phyloP scores from a whole-genome alignment of 2,888 invertebrate genomes.

The Alsophila aescularia region DNA sequence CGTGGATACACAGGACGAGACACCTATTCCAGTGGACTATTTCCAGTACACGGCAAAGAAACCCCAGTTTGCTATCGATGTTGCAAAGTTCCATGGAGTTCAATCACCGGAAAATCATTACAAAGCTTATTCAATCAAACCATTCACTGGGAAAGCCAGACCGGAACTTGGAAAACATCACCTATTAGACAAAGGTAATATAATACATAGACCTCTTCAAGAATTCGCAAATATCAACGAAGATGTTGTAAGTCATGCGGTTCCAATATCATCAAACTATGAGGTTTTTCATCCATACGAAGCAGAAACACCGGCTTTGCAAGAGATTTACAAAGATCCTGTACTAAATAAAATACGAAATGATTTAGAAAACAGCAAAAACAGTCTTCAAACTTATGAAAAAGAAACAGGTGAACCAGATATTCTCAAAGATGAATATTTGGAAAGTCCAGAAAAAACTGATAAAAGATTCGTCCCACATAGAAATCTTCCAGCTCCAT shows the following conservation, averaged over 20 bases:
- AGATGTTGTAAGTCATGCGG: constrained; percentile 40
- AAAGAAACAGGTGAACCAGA: constrained; percentile 63
- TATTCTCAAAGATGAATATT: constrained; percentile 65
- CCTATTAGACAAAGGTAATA: constrained; percentile 53
- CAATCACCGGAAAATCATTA: constrained; percentile 66
- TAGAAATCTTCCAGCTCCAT: constrained; percentile 62
- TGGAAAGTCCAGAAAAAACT: constrained; percentile 66
- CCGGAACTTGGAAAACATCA: constrained; percentile 67
- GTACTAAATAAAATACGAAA: constrained; percentile 63
- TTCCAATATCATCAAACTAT: constrained; percentile 62
- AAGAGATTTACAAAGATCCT: constrained; percentile 70
- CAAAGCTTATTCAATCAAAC: constrained; percentile 64
- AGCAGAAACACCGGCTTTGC: constrained; percentile 67
- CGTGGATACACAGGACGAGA: constrained; percentile 25
- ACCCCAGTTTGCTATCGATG: constrained; percentile 70
- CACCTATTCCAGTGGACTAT: constrained; percentile 62
- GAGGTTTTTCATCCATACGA: constrained; percentile 77
- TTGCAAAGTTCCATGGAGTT: constrained; percentile 72
- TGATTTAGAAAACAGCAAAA: constrained; percentile 62
- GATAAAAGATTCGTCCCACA: constrained; percentile 67
- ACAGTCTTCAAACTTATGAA: constrained; percentile 66
- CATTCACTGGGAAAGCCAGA: constrained; percentile 56
- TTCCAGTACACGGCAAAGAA: constrained; percentile 73
- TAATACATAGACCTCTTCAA: constrained; percentile 58
- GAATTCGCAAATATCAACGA: constrained; percentile 54